Percentiles rank a stretch among this genome's conserved stretches.
Evolutionary conservation across 2,888 invertebrate species (phyloP).

Genomic region (Lithosia quadra): DNA sequence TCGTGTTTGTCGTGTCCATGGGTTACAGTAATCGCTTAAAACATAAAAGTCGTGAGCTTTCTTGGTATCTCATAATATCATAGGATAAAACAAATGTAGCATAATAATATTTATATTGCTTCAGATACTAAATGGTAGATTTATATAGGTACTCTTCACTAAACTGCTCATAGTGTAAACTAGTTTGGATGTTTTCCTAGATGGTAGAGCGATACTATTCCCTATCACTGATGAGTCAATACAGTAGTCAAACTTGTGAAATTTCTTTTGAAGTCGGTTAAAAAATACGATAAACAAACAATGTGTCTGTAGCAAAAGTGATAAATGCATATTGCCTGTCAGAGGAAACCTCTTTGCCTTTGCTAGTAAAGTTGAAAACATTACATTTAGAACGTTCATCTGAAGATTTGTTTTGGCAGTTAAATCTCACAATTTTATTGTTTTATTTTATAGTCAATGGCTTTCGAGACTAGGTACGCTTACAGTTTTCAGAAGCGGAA

Average conservation of each 20-base stretch:
- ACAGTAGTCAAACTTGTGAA: too few relatives aligned
- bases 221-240: too few relatives aligned
- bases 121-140: too few relatives aligned
- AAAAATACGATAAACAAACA: background rate
- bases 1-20: background rate
- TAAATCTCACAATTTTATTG: slow-evolving; percentile 20
- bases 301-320: slow-evolving; percentile 63
- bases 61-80: background rate
- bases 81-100: background rate
- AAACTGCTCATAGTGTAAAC: too few relatives aligned
- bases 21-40: background rate
- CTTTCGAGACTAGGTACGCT: background rate
- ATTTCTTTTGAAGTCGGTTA: too few relatives aligned
- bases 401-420: slow-evolving; percentile 58
- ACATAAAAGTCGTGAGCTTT: background rate
- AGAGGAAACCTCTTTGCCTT: slow-evolving; percentile 67
- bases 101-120: too few relatives aligned
- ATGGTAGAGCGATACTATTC: too few relatives aligned
- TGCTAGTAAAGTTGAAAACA: slow-evolving; percentile 64
- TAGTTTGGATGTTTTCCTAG: too few relatives aligned
- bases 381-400: slow-evolving; percentile 64
- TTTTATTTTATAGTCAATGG: slow-evolving; percentile 13
- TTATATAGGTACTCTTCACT: too few relatives aligned
- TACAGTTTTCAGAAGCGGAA: background rate
- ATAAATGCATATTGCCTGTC: slow-evolving; percentile 73